Evolutionary conservation across 1,140 invertebrate species (phyloP).

Genomic region (Platyscapa corneri): DNA sequence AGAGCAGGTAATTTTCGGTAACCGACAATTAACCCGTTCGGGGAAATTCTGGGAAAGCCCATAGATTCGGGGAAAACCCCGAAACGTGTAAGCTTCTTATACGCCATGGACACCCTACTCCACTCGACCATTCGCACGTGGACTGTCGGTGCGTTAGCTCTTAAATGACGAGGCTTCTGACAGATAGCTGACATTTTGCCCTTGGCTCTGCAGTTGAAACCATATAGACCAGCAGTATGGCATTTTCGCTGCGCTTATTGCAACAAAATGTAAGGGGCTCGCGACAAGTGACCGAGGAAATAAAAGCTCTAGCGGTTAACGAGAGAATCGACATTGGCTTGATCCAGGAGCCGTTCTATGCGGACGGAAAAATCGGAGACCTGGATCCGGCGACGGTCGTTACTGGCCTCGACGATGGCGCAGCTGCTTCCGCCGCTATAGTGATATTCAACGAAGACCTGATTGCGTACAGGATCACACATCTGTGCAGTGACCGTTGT

Average conservation of each 20-base stretch:
- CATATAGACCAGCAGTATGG: neutral
- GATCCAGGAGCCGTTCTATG: slow-evolving; percentile 9
- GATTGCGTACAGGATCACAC: neutral
- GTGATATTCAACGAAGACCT: neutral
- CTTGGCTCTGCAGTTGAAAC: neutral
- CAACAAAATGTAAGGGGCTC: neutral
- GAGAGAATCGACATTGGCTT: neutral
- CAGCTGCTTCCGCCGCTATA: neutral
- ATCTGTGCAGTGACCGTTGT: neutral
- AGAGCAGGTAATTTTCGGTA: no score
- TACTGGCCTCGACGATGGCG: neutral
- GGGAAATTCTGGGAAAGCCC: slow-evolving; percentile 5
- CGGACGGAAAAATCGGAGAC: neutral
- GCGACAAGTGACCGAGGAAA: neutral
- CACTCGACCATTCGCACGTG: neutral
- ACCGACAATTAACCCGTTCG: no score
- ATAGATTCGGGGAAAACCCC: neutral
- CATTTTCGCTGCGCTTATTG: neutral
- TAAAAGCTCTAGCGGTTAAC: neutral
- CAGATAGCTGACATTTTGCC: neutral
- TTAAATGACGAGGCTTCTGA: no score
- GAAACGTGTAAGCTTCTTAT: neutral
- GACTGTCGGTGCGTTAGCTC: no score
- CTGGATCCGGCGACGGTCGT: neutral
- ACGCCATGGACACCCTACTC: neutral